Percentiles rank a stretch among this genome's conserved stretches.
Evolutionary conservation across 2,888 invertebrate species (phyloP).

Genomic region (Boloria selene): DNA sequence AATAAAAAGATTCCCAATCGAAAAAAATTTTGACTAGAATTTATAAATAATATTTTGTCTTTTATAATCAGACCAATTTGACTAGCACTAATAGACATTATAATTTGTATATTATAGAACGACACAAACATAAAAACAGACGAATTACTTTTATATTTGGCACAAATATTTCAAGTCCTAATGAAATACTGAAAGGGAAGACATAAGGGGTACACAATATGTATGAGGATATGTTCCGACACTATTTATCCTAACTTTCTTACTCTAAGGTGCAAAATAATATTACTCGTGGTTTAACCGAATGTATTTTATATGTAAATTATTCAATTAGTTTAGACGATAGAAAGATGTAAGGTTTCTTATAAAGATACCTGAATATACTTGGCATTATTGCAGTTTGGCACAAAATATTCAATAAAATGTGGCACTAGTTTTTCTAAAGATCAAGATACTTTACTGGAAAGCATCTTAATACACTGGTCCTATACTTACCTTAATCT

Average conservation of each 20-base stretch:
- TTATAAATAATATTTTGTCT: slow-evolving; percentile 58
- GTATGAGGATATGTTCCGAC: slow-evolving; percentile 72
- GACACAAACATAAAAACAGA: slow-evolving; percentile 53
- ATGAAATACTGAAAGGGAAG: slow-evolving; percentile 79
- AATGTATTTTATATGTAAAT: slow-evolving; percentile 29
- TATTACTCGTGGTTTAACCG: slow-evolving; percentile 61
- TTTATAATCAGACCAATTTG: slow-evolving; percentile 71
- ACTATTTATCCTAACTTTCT: slow-evolving; percentile 61
- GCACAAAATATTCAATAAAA: slow-evolving; percentile 62
- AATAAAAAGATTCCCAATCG: slow-evolving; percentile 57
- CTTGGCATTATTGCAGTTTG: slow-evolving; percentile 52
- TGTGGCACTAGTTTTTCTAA: slow-evolving; percentile 63
- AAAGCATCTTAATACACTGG: slow-evolving; percentile 67
- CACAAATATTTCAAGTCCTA: slow-evolving; percentile 69
- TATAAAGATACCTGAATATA: slow-evolving; percentile 32
- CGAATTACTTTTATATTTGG: slow-evolving; percentile 67
- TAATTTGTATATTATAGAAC: slow-evolving; percentile 51
- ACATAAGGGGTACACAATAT: slow-evolving; percentile 62
- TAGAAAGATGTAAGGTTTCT: slow-evolving; percentile 15
- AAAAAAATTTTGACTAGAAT: slow-evolving; percentile 78
- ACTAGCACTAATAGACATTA: slow-evolving; percentile 71
- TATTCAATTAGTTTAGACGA: slow-evolving; percentile 27
- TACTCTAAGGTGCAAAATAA: slow-evolving; percentile 70
- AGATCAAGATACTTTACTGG: slow-evolving; percentile 56
- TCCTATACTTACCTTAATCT: slow-evolving; percentile 73